Percentiles rank a stretch among this genome's conserved stretches.
phyloP scores from a whole-genome alignment of 2,113 vertebrate genomes.

The Callionymus lyra region DNA sequence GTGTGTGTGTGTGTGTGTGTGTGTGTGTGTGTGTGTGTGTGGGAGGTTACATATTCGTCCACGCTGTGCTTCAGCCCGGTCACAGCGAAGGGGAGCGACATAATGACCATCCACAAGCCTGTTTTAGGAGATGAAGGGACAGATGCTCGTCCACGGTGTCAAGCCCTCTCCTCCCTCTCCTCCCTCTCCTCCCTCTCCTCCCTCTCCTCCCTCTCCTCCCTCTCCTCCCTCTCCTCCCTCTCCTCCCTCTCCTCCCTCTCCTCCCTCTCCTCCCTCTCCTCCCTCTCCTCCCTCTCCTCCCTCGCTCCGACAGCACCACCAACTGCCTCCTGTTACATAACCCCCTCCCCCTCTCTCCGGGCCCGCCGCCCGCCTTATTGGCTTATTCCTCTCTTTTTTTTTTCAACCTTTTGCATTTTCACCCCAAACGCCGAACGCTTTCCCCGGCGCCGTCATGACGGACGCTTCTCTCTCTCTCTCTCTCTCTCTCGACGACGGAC shows the following conservation, averaged over 20 bases:
- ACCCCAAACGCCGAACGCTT: conserved; percentile 24
- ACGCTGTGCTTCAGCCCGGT: conserved; percentile 7
- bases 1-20: conserved; percentile 10
- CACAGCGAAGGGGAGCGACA: neutral
- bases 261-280: conserved; percentile 31
- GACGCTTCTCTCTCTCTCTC: too few relatives aligned
- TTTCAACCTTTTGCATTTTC: conserved; percentile 51
- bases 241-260: conserved; percentile 32
- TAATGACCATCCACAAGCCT: conserved; percentile 12
- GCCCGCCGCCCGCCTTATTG: conserved; percentile 53
- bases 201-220: conserved; percentile 30
- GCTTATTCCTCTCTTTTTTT: conserved; percentile 59
- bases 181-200: conserved; percentile 29
- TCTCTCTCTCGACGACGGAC: too few relatives aligned
- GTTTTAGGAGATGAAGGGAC: conserved; percentile 37
- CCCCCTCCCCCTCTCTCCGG: conserved; percentile 51
- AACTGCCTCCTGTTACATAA: conserved; percentile 70
- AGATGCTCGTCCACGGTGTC: conserved; percentile 57
- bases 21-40: conserved; percentile 9
- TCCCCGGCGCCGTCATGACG: neutral
- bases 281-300: conserved; percentile 31
- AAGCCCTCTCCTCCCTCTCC: conserved; percentile 32
- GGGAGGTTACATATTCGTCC: conserved; percentile 17
- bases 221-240: conserved; percentile 31
- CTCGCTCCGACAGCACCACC: conserved; percentile 53